Conservation (phyloP, 1,140 invertebrate genomes). For the Lepidostoma basale region DNA sequence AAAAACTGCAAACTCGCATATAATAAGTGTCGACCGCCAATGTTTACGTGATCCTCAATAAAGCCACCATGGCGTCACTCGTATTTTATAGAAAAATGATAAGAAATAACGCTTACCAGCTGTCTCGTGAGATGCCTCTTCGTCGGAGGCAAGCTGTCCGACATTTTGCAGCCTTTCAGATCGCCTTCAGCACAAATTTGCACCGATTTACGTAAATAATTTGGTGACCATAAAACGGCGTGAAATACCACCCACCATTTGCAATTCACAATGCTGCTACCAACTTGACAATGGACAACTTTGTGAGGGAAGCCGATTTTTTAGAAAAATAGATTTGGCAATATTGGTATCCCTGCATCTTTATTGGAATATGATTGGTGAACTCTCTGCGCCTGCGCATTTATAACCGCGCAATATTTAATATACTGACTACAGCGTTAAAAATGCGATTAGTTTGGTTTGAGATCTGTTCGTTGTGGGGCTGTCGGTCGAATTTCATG, state of each 20-base stretch:
- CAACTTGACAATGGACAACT: conserved; percentile 50
- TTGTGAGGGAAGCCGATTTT: conserved; percentile 23
- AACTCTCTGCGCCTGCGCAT: conserved; percentile 1
- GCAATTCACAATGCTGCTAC: conserved; percentile 58
- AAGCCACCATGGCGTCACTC: conserved; percentile 62
- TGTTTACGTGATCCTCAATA: conserved; percentile 64
- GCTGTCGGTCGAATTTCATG: no score
- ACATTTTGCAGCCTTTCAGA: conserved; percentile 59
- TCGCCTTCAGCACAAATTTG: conserved; percentile 58
- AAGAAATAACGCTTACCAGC: conserved; percentile 60
- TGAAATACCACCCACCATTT: conserved; percentile 63
- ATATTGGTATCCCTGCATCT: not conserved
- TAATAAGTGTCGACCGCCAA: conserved; percentile 48
- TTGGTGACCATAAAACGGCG: conserved; percentile 61
- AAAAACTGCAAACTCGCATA: conserved; percentile 21
- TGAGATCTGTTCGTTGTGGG: not conserved
- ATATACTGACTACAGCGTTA: conserved; percentile 2
- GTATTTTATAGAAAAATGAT: conserved; percentile 51
- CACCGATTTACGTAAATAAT: conserved; percentile 64
- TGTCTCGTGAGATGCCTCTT: conserved; percentile 61
- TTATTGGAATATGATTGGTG: conserved; percentile 10
- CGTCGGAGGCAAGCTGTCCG: conserved; percentile 61
- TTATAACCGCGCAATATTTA: conserved; percentile 27
- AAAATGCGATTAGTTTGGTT: conserved; percentile 6
- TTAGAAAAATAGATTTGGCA: not conserved